phyloP scores from a whole-genome alignment of 1,140 invertebrate genomes.

The Calycopis cecrops region DNA sequence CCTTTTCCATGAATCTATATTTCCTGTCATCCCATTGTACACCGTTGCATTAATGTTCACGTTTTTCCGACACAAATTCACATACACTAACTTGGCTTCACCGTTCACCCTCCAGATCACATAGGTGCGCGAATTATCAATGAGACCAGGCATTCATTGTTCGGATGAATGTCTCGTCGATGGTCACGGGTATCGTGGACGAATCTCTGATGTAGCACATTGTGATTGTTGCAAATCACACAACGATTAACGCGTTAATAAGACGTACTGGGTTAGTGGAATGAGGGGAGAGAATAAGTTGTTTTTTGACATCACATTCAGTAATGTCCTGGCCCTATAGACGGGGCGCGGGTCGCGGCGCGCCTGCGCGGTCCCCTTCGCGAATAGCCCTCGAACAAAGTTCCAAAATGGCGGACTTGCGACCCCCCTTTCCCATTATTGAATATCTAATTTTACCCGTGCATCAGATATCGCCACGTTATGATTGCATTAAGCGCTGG shows the following conservation, averaged over 20 bases:
- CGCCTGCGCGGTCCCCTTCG: conserved; percentile 68
- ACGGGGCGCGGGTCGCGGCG: conserved; percentile 55
- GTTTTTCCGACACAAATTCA: conserved; percentile 22
- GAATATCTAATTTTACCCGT: conserved; percentile 73
- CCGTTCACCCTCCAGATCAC: not conserved
- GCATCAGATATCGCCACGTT: conserved; percentile 50
- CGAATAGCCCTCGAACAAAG: conserved; percentile 53
- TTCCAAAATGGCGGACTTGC: conserved; percentile 68
- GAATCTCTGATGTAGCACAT: no score
- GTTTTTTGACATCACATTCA: conserved; percentile 69
- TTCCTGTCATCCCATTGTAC: conserved; percentile 70
- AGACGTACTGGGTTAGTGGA: conserved; percentile 68
- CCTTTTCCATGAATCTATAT: conserved; percentile 74
- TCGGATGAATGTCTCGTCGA: conserved; percentile 24
- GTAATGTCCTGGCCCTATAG: conserved; percentile 58
- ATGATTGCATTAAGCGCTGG: conserved; percentile 2
- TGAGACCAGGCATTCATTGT: conserved; percentile 59
- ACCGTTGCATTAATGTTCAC: conserved; percentile 19
- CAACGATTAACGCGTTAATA: conserved; percentile 46
- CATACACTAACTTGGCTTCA: conserved; percentile 7
- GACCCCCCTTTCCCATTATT: conserved; percentile 64
- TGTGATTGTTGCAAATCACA: conserved; percentile 11
- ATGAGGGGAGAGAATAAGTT: conserved; percentile 68
- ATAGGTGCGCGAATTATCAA: conserved; percentile 2
- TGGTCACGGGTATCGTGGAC: no score